Evolutionary conservation across 1,140 invertebrate genomes (phyloP).

Genomic region (Aradophagus sp.): DNA sequence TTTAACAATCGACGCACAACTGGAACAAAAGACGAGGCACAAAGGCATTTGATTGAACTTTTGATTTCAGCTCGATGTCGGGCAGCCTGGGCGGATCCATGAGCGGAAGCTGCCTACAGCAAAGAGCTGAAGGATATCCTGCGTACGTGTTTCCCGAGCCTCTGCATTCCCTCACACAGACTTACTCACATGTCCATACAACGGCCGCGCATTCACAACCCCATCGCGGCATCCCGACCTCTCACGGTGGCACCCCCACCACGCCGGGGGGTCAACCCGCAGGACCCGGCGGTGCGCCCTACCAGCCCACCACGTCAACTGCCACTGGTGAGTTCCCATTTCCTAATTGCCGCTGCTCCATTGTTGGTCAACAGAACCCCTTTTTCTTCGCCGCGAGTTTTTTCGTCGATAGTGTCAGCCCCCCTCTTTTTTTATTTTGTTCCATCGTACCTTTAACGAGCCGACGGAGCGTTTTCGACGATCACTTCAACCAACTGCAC

Average conservation of each 20-base stretch:
- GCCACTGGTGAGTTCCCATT: slow-evolving; percentile 75
- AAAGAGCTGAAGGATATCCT: slow-evolving; percentile 89
- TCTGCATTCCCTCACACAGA: slow-evolving; percentile 82
- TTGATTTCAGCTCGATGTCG: slow-evolving; percentile 83
- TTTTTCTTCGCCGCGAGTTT: slow-evolving; percentile 8
- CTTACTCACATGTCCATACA: slow-evolving; percentile 73
- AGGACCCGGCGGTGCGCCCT: slow-evolving; percentile 77
- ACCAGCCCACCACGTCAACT: slow-evolving; percentile 79
- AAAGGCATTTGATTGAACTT: slow-evolving; percentile 32
- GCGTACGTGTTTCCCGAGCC: slow-evolving; percentile 94
- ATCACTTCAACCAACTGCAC: slow-evolving; percentile 29
- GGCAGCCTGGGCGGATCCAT: slow-evolving; percentile 83
- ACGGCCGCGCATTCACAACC: slow-evolving; percentile 75
- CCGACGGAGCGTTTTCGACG: slow-evolving; percentile 51
- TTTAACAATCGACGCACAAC: too few relatives aligned
- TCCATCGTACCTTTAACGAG: slow-evolving; percentile 27
- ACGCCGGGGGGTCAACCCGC: slow-evolving; percentile 71
- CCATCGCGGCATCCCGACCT: slow-evolving; percentile 71
- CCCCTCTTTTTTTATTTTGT: slow-evolving; percentile 7
- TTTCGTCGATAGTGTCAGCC: slow-evolving; percentile 1
- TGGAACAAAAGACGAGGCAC: too few relatives aligned
- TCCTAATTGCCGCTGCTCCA: slow-evolving; percentile 54
- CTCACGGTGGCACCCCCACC: slow-evolving; percentile 70
- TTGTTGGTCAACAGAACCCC: slow-evolving; percentile 51
- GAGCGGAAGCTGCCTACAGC: slow-evolving; percentile 91